Evolutionary conservation across 2,797 vertebrate genomes (phyloP), one percentile per base, ranked within the genome.

Genomic region (Hozukius guyotensis): DNA sequence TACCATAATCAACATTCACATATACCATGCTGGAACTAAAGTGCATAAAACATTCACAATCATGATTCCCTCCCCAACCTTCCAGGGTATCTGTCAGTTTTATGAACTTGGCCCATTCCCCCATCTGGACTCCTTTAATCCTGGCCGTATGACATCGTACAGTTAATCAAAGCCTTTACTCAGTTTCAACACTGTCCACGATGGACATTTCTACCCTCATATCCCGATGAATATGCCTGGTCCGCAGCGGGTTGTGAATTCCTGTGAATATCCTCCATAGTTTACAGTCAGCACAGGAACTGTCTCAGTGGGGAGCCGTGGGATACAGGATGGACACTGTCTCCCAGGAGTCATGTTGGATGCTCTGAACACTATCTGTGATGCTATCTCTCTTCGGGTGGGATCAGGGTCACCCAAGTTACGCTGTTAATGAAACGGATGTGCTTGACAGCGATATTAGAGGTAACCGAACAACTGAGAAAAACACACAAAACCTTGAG

Each of bases 221-320:
- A 85, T 81, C 38, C 78, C 42, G 52, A 80, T 69, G 73, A 80
- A 79, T 84, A 63, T 22, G 56, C 62, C 57, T 31, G 9, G 64
- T 79, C 77, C 53, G 61, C 25, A 9, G 81, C 55, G 72, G 76
- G 72, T 72, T 82, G 77, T 92, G 74, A 87, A 84, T 89, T 87
- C 85, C 82, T 87, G 70, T 82, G 86, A 93, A 89, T 77, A 74
- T 83, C 60, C 70, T 69, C 72, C 60, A 53, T 77, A 62, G 20
- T 67, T 12, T 32, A 34, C 20, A 29, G 49, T 63, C 49, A 77
- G 76, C 72, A 68, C 67, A 62, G 42, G 68, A 84, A 82, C 74
- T 61, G 52, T 84, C 80, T 80, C 64, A 61, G 68, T 13, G 10
- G 57, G 18, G 53, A 77, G 65, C 29, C 67, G 32, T 77, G 72